These are phyloP conservation scores for Dryadula phaetusa DNA, from an alignment of 2,888 invertebrate genomes.

Conservation along the genomic window DNA sequence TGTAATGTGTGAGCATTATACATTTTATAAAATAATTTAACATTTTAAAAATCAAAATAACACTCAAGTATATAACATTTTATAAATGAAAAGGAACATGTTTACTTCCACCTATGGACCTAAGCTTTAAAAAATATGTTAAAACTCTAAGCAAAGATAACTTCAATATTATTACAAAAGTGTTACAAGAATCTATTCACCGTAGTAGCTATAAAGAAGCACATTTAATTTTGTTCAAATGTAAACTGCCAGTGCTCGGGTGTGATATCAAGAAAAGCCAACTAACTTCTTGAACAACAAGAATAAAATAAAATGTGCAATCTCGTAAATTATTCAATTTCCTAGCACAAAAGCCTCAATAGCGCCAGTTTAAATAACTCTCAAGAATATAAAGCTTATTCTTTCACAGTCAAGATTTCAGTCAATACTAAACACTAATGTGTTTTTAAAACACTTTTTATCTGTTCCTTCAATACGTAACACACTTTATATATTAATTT, in stretches of 20 bases:
- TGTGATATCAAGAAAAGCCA: constrained; percentile 38
- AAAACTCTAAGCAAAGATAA: background rate
- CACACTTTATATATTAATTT: background rate
- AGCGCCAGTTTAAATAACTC: constrained; percentile 29
- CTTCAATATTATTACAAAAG: background rate
- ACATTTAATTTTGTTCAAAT: constrained; percentile 40
- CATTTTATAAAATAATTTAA: no score
- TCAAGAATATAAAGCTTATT: constrained; percentile 17
- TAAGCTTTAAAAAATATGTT: background rate
- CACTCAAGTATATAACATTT: no score
- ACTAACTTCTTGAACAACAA: constrained; percentile 35
- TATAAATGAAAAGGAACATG: no score
- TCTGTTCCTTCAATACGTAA: background rate
- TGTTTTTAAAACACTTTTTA: constrained; percentile 11
- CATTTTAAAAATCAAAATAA: no score
- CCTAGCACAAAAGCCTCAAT: constrained; percentile 27
- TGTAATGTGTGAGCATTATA: no score
- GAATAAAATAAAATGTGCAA: constrained; percentile 41
- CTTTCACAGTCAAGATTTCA: constrained; percentile 5
- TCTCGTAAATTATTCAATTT: constrained; percentile 33
- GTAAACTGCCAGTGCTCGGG: constrained; percentile 33
- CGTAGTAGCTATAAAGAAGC: constrained; percentile 26
- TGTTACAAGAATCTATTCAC: constrained; percentile 24
- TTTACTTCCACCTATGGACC: background rate
- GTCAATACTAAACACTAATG: constrained; percentile 6